Base-by-base conservation (phyloP, 30 jellyfish, hydroid and myxozoan species). In the Turritopsis dohrnii region DNA sequence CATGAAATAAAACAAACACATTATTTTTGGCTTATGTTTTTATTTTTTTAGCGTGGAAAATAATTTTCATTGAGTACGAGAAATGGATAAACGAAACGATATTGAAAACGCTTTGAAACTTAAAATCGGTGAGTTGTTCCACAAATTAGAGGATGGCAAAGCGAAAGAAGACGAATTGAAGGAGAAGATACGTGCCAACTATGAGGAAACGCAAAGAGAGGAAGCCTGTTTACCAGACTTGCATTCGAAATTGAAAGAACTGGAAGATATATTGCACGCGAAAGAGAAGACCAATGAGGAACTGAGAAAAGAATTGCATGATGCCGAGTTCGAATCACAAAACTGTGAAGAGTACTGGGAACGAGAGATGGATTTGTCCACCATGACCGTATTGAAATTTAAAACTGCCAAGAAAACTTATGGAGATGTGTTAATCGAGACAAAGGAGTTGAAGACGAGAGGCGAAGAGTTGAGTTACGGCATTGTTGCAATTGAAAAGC, bases 351-450 rank as follows among this genome's bases (percentile, higher is more conserved):
- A 74, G 21, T 74, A 24, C 83, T 24, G 65, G 83, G 65, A 30
- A 29, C 74, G 83, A 24, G 65, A 26, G 24, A 52, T 16, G 0
- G 65, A 24, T 60, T n/a, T 13, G 24, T 7, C 18, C 24, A 74
- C 41, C 16, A 0, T 13, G 9, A 52, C 28, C 27, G 41, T 24
- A 21, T 27, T 9, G 0, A 74, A 74, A n/a, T 74, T 22, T 7
- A 74, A 74, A 26, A 22, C 16, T 16, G 9, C 41, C 26, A 26
- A 30, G 24, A 16, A 30, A 74, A 52, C 28, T n/a, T 74, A 74
- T n/a, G 83, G 83, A 21, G 83, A 74, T 30, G 54, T 74, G 65
- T 21, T 74, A 52, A 74, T 74, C 65, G 54, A 26, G 27, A 74
- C 28, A 27, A 74, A 74, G 52, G 27, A 26, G 24, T 30, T 74